Evolutionary conservation across 2,888 invertebrate genomes (phyloP).

Genomic region (Acrocyrtus sp.): DNA sequence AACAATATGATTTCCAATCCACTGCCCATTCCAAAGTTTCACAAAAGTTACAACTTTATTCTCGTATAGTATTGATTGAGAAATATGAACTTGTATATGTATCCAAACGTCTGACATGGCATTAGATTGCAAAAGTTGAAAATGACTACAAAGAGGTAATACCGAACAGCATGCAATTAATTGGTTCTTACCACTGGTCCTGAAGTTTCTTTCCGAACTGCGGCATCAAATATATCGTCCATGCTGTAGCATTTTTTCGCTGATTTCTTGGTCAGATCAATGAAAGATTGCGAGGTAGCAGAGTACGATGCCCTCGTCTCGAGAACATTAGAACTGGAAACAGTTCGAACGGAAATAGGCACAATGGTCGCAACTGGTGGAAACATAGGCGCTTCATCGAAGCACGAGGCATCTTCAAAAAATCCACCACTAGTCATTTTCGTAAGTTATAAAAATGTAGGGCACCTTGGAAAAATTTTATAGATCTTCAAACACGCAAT

Average conservation of each 20-base stretch:
- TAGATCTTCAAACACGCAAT: too few relatives aligned
- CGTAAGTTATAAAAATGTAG: too few relatives aligned
- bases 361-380: slow-evolving; percentile 44
- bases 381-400: slow-evolving; percentile 36
- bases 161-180: too few relatives aligned
- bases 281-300: not conserved
- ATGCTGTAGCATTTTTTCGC: slow-evolving; percentile 54
- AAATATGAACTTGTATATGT: too few relatives aligned
- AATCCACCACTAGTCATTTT: slow-evolving; percentile 2
- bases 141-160: too few relatives aligned
- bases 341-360: slow-evolving; percentile 50
- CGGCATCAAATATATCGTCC: slow-evolving; percentile 58
- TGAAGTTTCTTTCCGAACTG: slow-evolving; percentile 24
- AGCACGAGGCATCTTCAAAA: slow-evolving; percentile 34
- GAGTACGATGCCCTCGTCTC: slow-evolving; percentile 21
- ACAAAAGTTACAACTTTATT: too few relatives aligned
- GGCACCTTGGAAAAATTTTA: too few relatives aligned
- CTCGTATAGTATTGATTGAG: too few relatives aligned
- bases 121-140: too few relatives aligned
- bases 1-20: too few relatives aligned
- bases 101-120: too few relatives aligned
- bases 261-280: not conserved
- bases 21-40: too few relatives aligned
- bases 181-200: slow-evolving; percentile 34
- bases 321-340: slow-evolving; percentile 50